Evolutionary conservation across 2,888 invertebrate genomes (phyloP).

Genomic region (Ryuthela nishihirai): DNA sequence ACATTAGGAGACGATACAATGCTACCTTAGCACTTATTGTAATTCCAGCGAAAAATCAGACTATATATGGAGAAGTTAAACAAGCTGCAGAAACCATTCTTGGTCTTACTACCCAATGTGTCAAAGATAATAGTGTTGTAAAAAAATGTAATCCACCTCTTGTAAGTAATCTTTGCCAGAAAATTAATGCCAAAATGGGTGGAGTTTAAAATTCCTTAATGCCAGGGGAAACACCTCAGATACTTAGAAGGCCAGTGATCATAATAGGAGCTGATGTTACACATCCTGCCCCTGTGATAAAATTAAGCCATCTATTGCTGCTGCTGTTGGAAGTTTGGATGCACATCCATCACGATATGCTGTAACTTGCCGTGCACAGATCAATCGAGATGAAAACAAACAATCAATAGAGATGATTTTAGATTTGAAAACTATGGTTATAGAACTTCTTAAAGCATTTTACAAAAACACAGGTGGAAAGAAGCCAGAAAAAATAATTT

Average conservation of each 20-base stretch:
- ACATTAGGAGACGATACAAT: background rate
- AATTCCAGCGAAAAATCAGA: constrained; percentile 8
- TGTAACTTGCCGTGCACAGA: constrained; percentile 72
- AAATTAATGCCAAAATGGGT: constrained; percentile 48
- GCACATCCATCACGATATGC: constrained; percentile 53
- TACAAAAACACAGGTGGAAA: constrained; percentile 50
- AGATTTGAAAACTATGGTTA: constrained; percentile 64
- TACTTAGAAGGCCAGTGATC: constrained; percentile 59
- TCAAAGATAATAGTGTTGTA: constrained; percentile 52
- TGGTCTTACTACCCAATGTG: constrained; percentile 54
- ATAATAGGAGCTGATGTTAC: constrained; percentile 88
- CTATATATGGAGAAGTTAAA: constrained; percentile 29
- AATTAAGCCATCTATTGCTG: constrained; percentile 59
- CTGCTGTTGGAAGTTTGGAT: constrained; percentile 72
- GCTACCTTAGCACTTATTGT: constrained; percentile 22
- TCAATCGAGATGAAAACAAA: constrained; percentile 52
- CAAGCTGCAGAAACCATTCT: constrained; percentile 48
- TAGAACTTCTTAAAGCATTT: constrained; percentile 63
- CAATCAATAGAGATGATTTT: constrained; percentile 42
- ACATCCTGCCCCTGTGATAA: constrained; percentile 75
- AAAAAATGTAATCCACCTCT: constrained; percentile 37
- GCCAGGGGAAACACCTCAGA: constrained; percentile 14
- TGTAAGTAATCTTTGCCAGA: constrained; percentile 47
- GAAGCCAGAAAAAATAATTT: constrained; percentile 64
- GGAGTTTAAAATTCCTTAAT: constrained; percentile 46